A percentile compares a stretch with the other conserved stretches of the same genome.
Evolutionary conservation across 2,113 vertebrate genomes (phyloP).

Genomic region (Lophotis ruficrista): DNA sequence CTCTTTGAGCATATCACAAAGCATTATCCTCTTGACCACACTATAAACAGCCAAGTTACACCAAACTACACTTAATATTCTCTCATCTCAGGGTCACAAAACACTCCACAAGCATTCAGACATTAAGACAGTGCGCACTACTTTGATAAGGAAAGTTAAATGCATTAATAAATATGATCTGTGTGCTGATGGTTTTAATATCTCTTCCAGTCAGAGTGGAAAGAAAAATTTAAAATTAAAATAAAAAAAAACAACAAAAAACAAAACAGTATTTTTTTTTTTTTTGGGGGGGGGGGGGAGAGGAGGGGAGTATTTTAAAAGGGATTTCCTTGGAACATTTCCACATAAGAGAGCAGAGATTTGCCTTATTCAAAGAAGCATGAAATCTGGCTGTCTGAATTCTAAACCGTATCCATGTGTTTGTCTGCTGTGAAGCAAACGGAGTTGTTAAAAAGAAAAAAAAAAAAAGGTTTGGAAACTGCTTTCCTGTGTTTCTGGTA

Average conservation of each 20-base stretch:
- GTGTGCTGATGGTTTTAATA: not conserved
- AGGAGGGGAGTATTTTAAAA: no score
- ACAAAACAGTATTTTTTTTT: no score
- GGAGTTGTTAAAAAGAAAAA: not conserved
- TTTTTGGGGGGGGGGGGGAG: no score
- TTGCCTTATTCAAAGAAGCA: not conserved
- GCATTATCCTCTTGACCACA: not conserved
- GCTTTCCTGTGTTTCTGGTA: not conserved
- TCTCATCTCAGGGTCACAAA: not conserved
- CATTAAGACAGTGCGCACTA: not conserved
- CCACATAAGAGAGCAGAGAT: not conserved
- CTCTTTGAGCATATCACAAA: not conserved
- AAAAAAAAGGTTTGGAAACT: not conserved
- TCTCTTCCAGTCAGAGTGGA: rapidly evolving
- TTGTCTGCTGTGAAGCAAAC: not conserved
- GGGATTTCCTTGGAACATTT: not conserved
- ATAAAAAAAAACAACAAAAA: not conserved
- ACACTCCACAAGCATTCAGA: not conserved
- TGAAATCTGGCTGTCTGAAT: not conserved
- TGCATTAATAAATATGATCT: not conserved
- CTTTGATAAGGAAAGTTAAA: not conserved
- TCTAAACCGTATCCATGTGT: not conserved
- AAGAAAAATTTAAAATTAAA: not conserved
- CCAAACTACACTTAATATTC: not conserved
- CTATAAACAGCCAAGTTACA: not conserved